Evolutionary conservation across 2,113 vertebrate genomes (phyloP).

Genomic region (Coreoperca whiteheadi): DNA sequence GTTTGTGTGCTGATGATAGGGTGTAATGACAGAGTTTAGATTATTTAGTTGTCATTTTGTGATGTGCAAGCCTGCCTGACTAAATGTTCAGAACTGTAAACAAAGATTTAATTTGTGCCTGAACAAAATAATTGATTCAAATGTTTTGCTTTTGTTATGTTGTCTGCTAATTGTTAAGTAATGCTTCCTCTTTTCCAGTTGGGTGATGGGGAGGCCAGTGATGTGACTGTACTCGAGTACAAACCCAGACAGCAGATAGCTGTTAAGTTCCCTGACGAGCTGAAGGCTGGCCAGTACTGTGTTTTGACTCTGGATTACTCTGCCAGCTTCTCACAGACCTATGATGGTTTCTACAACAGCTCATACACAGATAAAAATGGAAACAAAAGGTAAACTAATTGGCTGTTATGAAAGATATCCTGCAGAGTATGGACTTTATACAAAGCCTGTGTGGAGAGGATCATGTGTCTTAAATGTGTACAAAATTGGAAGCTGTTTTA

Average conservation of each 20-base stretch:
- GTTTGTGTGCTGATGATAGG: not conserved
- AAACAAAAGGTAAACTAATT: slow-evolving; percentile 78
- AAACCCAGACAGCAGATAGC: slow-evolving; percentile 90
- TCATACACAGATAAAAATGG: slow-evolving; percentile 87
- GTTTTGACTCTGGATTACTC: slow-evolving; percentile 88
- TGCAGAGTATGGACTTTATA: not conserved
- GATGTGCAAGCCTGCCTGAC: not conserved
- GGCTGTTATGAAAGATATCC: not conserved
- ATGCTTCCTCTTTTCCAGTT: slow-evolving; percentile 54
- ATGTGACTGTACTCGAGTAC: slow-evolving; percentile 88
- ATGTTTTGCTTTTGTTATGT: not conserved
- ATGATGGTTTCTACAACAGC: slow-evolving; percentile 93
- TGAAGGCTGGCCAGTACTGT: slow-evolving; percentile 86
- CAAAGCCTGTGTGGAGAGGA: not conserved
- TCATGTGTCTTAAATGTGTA: not conserved
- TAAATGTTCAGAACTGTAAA: not conserved
- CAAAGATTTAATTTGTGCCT: not conserved
- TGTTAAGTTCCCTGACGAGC: slow-evolving; percentile 83
- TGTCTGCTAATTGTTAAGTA: not conserved
- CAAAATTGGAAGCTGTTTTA: not conserved
- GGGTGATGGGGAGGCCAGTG: slow-evolving; percentile 40
- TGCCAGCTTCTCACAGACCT: slow-evolving; percentile 89
- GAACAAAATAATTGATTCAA: not conserved
- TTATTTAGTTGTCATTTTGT: not conserved
- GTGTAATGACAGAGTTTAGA: not conserved